A percentile compares a stretch with the other conserved stretches of the same genome.
Evolutionary conservation across 37 sponge, comb jelly and placozoan genomes (phyloP).

Genomic region (Axinella damicornis): DNA sequence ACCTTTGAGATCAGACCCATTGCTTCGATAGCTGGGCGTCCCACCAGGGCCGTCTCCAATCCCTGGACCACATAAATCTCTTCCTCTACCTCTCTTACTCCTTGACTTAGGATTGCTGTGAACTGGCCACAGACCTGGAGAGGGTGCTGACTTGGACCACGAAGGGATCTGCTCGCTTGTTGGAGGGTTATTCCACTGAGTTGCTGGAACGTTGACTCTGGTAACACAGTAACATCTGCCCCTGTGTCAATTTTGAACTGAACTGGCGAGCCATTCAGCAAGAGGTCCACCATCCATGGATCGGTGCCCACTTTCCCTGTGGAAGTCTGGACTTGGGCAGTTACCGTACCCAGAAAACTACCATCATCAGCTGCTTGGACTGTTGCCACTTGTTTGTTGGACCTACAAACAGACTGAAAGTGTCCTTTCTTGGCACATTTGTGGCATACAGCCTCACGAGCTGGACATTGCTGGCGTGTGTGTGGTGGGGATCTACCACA

Average conservation of each 20-base stretch:
- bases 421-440: constrained; percentile 6
- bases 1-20: not conserved
- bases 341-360: not conserved
- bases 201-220: not conserved
- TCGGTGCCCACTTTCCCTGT: not conserved
- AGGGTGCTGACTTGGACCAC: constrained; percentile 5
- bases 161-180: not conserved
- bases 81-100: too few relatives aligned
- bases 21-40: constrained; percentile 41
- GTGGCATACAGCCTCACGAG: not conserved
- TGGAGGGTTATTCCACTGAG: not conserved
- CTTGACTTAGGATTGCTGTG: not conserved
- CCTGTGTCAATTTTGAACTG: constrained; percentile 33
- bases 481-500: constrained; percentile 19
- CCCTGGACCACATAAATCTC: not conserved
- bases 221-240: constrained; percentile 1
- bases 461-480: constrained; percentile 12
- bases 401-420: constrained; percentile 2
- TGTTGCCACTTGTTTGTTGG: not conserved
- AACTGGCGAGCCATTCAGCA: constrained; percentile 13
- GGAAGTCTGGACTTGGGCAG: not conserved
- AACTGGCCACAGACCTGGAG: constrained; percentile 11
- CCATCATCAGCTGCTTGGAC: not conserved
- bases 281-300: not conserved
- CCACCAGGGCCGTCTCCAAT: not conserved